These are phyloP conservation scores for Phoeniculus purpureus DNA, from an alignment of 2,797 vertebrate species.

Conservation along the genomic window DNA sequence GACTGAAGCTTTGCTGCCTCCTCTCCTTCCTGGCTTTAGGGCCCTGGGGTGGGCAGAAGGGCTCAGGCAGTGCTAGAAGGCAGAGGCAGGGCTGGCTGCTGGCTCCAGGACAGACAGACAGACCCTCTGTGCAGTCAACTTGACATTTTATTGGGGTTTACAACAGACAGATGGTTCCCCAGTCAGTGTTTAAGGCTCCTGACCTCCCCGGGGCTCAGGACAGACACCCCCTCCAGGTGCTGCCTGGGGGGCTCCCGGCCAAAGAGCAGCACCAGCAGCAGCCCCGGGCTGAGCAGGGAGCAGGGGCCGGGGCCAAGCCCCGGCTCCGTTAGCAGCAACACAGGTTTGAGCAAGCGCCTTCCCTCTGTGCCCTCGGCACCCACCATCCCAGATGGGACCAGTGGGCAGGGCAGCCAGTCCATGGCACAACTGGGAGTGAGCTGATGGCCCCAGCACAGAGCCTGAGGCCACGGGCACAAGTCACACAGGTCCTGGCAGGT, in stretches of 20 bases:
- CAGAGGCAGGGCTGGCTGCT: neutral
- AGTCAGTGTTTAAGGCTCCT: neutral
- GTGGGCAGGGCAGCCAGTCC: neutral
- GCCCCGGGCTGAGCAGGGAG: neutral
- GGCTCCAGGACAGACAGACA: neutral
- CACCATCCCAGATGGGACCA: neutral
- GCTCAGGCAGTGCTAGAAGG: neutral
- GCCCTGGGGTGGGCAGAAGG: neutral
- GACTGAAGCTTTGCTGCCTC: constrained; percentile 69
- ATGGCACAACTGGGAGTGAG: neutral
- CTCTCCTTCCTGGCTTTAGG: neutral
- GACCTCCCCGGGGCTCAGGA: neutral
- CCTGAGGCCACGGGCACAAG: neutral
- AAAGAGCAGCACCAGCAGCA: neutral
- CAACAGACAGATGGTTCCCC: constrained; percentile 48
- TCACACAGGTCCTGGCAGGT: neutral
- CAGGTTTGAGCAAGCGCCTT: constrained; percentile 26
- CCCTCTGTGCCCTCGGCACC: neutral
- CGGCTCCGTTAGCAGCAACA: constrained; percentile 37
- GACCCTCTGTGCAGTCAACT: neutral
- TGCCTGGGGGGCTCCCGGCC: neutral
- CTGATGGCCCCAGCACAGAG: fast-evolving
- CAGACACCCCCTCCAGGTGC: fast-evolving
- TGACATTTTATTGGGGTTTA: constrained; percentile 70
- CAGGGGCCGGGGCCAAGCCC: neutral